Conservation (phyloP, 1,140 invertebrate genomes). For the Drosophila nebulosa region DNA sequence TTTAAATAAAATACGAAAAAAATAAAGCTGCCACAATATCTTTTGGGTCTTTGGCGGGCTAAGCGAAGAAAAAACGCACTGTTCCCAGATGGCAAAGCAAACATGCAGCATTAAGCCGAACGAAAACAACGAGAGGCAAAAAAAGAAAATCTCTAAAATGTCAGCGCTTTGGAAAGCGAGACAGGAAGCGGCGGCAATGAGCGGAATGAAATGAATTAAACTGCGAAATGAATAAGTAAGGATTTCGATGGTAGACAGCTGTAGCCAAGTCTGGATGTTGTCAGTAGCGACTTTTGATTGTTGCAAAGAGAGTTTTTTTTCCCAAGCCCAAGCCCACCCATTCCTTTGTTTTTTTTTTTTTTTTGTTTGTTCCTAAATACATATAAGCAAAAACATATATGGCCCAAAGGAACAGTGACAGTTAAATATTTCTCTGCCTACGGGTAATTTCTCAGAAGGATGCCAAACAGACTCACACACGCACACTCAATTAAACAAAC, state of each 20-base stretch:
- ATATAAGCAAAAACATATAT: constrained; percentile 14
- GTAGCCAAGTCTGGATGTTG: constrained; percentile 23
- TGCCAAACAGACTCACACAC: neutral
- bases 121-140: neutral
- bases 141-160: constrained; percentile 43
- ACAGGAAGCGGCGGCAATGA: constrained; percentile 11
- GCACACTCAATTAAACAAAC: neutral
- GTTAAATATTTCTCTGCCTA: constrained; percentile 32
- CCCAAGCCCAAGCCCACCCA: neutral
- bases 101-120: constrained; percentile 32
- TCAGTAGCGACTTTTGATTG: constrained; percentile 55
- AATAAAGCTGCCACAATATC: constrained; percentile 15
- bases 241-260: constrained; percentile 5
- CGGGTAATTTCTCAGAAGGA: neutral
- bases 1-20: constrained; percentile 27
- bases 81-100: constrained; percentile 4
- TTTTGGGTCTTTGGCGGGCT: constrained; percentile 7
- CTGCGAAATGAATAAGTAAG: constrained; percentile 22
- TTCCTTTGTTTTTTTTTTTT: neutral
- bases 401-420: constrained; percentile 37
- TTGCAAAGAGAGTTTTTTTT: constrained; percentile 19
- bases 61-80: neutral
- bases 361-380: constrained; percentile 13
- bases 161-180: neutral
- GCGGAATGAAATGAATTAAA: constrained; percentile 43